Evolutionary conservation across 2,797 vertebrate species (phyloP).

Genomic region (Helostoma temminkii): DNA sequence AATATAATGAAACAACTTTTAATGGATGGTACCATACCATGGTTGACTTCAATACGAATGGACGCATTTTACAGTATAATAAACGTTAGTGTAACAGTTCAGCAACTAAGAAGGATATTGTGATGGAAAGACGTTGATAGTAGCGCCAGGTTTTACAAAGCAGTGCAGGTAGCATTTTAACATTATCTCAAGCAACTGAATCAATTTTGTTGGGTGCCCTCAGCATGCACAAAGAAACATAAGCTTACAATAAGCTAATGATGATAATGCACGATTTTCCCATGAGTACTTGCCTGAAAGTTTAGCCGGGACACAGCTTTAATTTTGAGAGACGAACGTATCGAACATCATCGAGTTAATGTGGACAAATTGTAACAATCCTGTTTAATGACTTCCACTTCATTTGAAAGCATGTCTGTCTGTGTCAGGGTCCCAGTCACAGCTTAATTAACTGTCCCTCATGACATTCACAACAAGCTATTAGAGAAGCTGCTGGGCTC

Average conservation of each 20-base stretch:
- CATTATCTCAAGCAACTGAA: slow-evolving; percentile 13
- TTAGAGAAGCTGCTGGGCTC: slow-evolving; percentile 59
- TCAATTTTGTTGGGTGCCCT: slow-evolving; percentile 7
- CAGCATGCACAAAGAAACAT: slow-evolving; percentile 26
- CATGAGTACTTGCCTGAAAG: slow-evolving; percentile 5
- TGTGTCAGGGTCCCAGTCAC: slow-evolving; percentile 42
- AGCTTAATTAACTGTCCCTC: slow-evolving; percentile 66
- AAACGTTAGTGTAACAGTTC: slow-evolving; percentile 38
- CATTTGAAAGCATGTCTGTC: slow-evolving; percentile 27
- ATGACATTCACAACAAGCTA: slow-evolving; percentile 74
- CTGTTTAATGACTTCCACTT: slow-evolving; percentile 31
- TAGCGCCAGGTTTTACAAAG: slow-evolving; percentile 17
- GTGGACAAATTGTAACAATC: slow-evolving; percentile 34
- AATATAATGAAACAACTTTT: slow-evolving; percentile 25
- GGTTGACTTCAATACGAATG: slow-evolving; percentile 14
- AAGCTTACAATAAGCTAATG: no score
- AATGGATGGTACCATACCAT: slow-evolving; percentile 13
- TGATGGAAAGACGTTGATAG: slow-evolving; percentile 18
- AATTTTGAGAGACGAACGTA: slow-evolving; percentile 10
- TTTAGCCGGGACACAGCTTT: slow-evolving; percentile 1
- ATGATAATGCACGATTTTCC: slow-evolving; percentile 18
- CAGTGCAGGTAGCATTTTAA: slow-evolving; percentile 10
- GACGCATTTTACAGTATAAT: slow-evolving; percentile 29
- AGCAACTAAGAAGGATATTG: slow-evolving; percentile 18
- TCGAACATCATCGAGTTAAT: slow-evolving; percentile 38